Percentiles rank a stretch among this genome's conserved stretches.
phyloP scores from a whole-genome alignment of 2,113 vertebrate genomes.

The Agelaius phoeniceus region DNA sequence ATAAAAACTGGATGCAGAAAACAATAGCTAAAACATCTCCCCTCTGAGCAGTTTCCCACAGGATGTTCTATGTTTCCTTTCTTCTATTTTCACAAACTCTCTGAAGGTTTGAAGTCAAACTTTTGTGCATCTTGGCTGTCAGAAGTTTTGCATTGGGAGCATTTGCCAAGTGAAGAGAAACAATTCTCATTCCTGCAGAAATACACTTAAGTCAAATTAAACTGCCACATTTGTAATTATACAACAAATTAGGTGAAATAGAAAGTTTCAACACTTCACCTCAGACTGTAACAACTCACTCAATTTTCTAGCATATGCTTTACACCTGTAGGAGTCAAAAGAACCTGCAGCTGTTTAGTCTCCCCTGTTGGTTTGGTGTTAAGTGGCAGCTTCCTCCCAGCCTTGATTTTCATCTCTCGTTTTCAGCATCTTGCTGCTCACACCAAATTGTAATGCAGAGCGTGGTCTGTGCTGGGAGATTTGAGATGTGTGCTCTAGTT shows the following conservation, averaged over 20 bases:
- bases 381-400: not conserved
- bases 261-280: not conserved
- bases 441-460: not conserved
- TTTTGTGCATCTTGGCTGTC: not conserved
- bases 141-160: not conserved
- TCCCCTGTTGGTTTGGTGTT: not conserved
- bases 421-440: not conserved
- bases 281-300: not conserved
- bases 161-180: not conserved
- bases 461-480: not conserved
- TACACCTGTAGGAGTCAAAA: not conserved
- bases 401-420: not conserved
- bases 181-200: not conserved
- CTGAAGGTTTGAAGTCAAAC: not conserved
- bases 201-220: not conserved
- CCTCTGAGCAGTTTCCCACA: not conserved
- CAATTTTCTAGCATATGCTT: not conserved
- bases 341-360: not conserved
- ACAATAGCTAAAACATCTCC: not conserved
- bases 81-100: not conserved
- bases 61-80: not conserved
- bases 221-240: not conserved
- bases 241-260: not conserved
- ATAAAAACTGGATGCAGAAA: not conserved
- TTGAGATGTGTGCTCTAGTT: not conserved